A percentile compares a stretch with the other conserved stretches of the same genome.
These are phyloP conservation scores for Coremacera marginata DNA, from an alignment of 2,888 invertebrate genomes.

Conservation along the genomic window DNA sequence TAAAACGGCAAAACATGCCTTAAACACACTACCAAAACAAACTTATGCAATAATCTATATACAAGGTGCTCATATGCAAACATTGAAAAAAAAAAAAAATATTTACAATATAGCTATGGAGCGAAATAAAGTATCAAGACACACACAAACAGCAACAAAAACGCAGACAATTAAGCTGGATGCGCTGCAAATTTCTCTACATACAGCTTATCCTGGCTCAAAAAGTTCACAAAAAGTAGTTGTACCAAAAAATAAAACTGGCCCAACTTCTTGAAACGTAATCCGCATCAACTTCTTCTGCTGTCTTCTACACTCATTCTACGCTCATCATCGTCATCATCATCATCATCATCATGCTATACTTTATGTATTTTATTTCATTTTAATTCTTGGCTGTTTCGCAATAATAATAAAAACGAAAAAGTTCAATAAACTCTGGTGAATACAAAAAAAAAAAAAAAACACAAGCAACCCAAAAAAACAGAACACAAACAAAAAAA, in stretches of 20 bases:
- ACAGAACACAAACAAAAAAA: neutral
- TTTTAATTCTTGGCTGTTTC: neutral
- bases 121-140: too few species aligned
- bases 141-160: too few species aligned
- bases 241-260: neutral
- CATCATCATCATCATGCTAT: neutral
- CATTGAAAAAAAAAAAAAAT: too few species aligned
- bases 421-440: slow-evolving; percentile 4
- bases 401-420: slow-evolving; percentile 19
- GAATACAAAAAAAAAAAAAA: neutral
- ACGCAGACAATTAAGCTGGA: too few species aligned
- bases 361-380: slow-evolving; percentile 2
- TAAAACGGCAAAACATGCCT: too few species aligned
- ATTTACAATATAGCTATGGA: too few species aligned
- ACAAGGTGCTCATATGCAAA: too few species aligned
- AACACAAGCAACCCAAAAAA: neutral
- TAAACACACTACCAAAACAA: too few species aligned
- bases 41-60: too few species aligned
- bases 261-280: neutral
- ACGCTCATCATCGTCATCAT: neutral
- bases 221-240: too few species aligned
- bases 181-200: too few species aligned
- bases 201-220: too few species aligned
- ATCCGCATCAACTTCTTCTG: neutral
- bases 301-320: neutral